These are phyloP conservation scores for Sitta carolinensis DNA, from an alignment of 2,797 vertebrate genomes.

Conservation along the genomic window DNA sequence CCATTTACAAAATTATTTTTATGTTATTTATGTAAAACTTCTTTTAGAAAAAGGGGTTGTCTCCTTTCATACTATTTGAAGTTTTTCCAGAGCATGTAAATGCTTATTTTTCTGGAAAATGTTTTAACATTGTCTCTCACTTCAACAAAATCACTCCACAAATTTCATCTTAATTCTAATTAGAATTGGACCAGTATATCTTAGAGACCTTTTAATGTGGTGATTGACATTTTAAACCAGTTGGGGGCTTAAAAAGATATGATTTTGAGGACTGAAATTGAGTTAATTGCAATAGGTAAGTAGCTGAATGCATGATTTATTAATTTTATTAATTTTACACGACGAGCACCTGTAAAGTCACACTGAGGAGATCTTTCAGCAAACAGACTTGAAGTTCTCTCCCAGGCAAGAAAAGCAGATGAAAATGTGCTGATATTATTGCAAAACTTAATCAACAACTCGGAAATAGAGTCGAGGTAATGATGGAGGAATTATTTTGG, in stretches of 20 bases:
- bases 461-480: background rate
- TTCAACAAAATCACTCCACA: background rate
- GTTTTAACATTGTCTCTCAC: background rate
- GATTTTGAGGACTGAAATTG: background rate
- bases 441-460: background rate
- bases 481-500: background rate
- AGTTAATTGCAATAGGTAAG: conserved; percentile 8
- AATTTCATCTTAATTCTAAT: background rate
- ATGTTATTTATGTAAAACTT: background rate
- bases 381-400: background rate
- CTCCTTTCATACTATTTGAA: background rate
- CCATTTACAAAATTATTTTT: background rate
- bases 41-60: background rate
- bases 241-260: background rate
- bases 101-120: background rate
- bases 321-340: background rate
- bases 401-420: background rate
- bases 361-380: background rate
- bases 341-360: background rate
- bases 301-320: background rate
- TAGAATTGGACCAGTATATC: background rate
- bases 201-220: background rate
- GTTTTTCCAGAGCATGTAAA: background rate
- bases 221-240: background rate
- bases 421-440: background rate